phyloP scores from a whole-genome alignment of 1,140 invertebrate genomes.

The fruit fly (Drosophila melanogaster) region Release_6_plus_ISO1_MT NT_033777.3:8852001-8852500 shows the following conservation, averaged over 20 bases:
- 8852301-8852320: constrained; percentile 46
- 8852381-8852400: constrained; percentile 55
- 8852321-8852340: constrained; percentile 17
- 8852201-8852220: constrained; percentile 26
- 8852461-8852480: constrained; percentile 53
- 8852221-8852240: constrained; percentile 16
- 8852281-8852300: constrained; percentile 19
- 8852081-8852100: constrained; percentile 64
- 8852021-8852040: constrained; percentile 12
- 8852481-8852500: constrained; percentile 39
- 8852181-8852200: constrained; percentile 58
- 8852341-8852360: constrained; percentile 51
- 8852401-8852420: constrained; percentile 36
- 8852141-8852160: constrained; percentile 56
- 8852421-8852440: constrained; percentile 26
- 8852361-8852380: constrained; percentile 55
- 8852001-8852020: constrained; percentile 21
- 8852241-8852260: constrained; percentile 19
- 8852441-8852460: constrained; percentile 37
- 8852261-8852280: constrained; percentile 23
- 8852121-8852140: constrained; percentile 78
- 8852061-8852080: constrained; percentile 65
- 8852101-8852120: constrained; percentile 55
- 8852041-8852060: constrained; percentile 45
- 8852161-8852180: constrained; percentile 69